A percentile compares a stretch with the other conserved stretches of the same genome.
Evolutionary conservation across 92 coral and sea anemone species (phyloP).

Genomic region (Phenganax subtilis): DNA sequence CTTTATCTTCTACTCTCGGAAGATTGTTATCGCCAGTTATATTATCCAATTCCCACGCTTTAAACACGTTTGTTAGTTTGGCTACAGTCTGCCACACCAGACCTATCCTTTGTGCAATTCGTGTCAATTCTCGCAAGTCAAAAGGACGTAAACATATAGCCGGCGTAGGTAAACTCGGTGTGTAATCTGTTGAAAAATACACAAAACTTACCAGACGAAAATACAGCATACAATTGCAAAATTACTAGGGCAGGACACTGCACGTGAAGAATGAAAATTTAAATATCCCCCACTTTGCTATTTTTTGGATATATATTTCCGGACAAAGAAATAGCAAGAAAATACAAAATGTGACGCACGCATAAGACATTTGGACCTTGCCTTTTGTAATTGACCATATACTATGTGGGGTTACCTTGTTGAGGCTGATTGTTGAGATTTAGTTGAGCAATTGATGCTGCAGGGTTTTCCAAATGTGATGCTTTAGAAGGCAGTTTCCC

Average conservation of each 20-base stretch:
- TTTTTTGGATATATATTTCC: too few relatives aligned
- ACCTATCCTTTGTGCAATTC: conserved; percentile 22
- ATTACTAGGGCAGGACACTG: background rate
- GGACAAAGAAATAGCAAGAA: too few relatives aligned
- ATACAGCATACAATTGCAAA: background rate
- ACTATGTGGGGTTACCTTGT: background rate
- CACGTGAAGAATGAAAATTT: too few relatives aligned
- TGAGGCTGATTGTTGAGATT: background rate
- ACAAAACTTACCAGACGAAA: background rate
- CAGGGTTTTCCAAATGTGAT: background rate
- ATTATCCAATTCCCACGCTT: conserved; percentile 30
- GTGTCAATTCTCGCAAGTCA: background rate
- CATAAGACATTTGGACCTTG: too few relatives aligned
- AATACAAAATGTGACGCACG: too few relatives aligned
- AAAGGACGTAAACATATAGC: background rate
- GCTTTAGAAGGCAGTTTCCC: background rate
- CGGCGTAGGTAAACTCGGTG: background rate
- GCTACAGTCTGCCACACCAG: conserved; percentile 30
- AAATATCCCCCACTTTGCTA: too few relatives aligned
- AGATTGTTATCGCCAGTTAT: background rate
- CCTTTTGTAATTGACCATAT: too few relatives aligned
- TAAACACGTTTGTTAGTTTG: background rate
- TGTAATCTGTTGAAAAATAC: conserved; percentile 4
- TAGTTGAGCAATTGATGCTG: background rate
- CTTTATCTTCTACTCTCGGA: background rate